These are phyloP conservation scores for Notocelia uddmanniana DNA, from an alignment of 2,888 invertebrate species.

Conservation along the genomic window DNA sequence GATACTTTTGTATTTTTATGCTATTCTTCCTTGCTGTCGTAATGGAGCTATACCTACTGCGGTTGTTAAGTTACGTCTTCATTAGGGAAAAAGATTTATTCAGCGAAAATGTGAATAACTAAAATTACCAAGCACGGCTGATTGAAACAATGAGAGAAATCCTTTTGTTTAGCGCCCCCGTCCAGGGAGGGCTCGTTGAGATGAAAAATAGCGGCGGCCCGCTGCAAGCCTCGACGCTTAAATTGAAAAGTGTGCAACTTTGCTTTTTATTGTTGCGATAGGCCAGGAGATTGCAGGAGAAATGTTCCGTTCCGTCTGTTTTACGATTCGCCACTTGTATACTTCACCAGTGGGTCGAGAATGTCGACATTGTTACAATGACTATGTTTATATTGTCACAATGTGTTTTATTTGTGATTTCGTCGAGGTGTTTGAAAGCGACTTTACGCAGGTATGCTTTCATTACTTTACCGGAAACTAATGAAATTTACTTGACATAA, in stretches of 20 bases:
- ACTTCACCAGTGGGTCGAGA: background rate
- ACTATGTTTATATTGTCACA: too few species aligned
- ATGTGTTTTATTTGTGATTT: background rate
- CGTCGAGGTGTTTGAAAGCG: background rate
- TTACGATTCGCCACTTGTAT: constrained; percentile 21
- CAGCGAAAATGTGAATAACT: constrained; percentile 43
- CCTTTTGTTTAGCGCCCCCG: constrained; percentile 72
- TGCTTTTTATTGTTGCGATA: constrained; percentile 68
- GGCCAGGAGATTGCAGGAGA: constrained; percentile 66
- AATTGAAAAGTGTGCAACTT: constrained; percentile 78
- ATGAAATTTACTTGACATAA: background rate
- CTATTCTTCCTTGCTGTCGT: background rate
- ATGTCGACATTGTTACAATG: constrained; percentile 11
- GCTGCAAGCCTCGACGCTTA: constrained; percentile 55
- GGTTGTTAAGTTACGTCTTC: background rate
- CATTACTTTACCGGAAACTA: too few species aligned
- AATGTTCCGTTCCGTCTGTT: constrained; percentile 52
- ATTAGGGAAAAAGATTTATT: background rate
- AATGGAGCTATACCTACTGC: background rate
- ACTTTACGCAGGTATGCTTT: too few species aligned
- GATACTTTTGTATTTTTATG: background rate
- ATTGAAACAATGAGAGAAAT: constrained; percentile 71
- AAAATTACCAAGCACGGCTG: constrained; percentile 51
- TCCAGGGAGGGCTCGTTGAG: constrained; percentile 61
- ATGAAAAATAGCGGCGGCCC: constrained; percentile 74